Evolutionary conservation across 2,797 vertebrate genomes (phyloP), one percentile per base, ranked within the genome.

Genomic region (Taenioides sp.): DNA sequence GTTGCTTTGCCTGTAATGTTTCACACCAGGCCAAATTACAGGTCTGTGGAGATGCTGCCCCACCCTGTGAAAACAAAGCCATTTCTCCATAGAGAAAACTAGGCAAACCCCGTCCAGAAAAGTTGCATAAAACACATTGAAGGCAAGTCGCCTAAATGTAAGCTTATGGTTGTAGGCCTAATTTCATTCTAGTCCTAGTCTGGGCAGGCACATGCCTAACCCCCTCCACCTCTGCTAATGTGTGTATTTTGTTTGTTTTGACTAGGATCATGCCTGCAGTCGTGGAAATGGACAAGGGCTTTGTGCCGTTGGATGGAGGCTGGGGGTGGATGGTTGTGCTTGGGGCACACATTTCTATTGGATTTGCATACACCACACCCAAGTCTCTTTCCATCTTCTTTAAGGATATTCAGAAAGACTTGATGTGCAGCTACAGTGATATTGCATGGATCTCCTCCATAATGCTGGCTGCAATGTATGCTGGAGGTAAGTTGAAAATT

Each of bases 381-480:
- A 96, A 96, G 91, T 89, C 86, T 58, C 64, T 95, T 54, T 93
- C 94, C 67, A 93, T 95, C 80, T 94, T 95, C 90, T 95, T 88
- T 89, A 93, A 92, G 77, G 92, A 95, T 69, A 97, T 97, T 84
- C 94, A 95, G 74, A 83, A 85, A 27, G 91, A 95, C 83, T 91
- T 96, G 78, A 87, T 75, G 22, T 89, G 92, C 2, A 94, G 93
- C 67, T 94, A 80, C 90, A 93, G 93, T 69, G 89, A 94, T 75
- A 86, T 95, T n/a, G 92, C 93, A 0, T 94, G 89, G 93, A 85
- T 95, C 60, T 93, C 93, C 64, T 96, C 94, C 3, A 93, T 95
- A 86, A 94, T 95, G 92, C 77, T 95, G 34, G 94, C 93, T 54
- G 84, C 79, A 16, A 95, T 94, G 37, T 96, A 96, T 61, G 92